Percentiles rank a stretch among this genome's conserved stretches.
phyloP scores from a whole-genome alignment of 1,140 invertebrate species.

The Aradophagus sp. region DNA sequence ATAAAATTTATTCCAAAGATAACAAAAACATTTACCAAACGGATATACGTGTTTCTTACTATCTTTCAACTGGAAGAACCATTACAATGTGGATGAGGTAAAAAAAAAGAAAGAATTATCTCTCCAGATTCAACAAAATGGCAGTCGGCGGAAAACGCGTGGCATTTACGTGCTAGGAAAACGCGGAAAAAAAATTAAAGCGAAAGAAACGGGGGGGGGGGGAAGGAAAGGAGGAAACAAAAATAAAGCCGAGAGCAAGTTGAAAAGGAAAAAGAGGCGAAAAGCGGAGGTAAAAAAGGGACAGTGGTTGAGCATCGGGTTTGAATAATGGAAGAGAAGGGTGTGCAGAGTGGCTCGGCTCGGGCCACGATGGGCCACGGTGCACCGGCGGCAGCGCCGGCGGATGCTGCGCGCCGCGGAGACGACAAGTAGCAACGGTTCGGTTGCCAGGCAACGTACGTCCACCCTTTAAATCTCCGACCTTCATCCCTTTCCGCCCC shows the following conservation, averaged over 20 bases:
- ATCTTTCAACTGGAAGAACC: too few species aligned
- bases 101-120: too few species aligned
- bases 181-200: not conserved
- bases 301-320: conserved; percentile 68
- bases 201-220: not conserved
- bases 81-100: too few species aligned
- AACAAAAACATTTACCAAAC: too few species aligned
- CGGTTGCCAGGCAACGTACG: conserved; percentile 73
- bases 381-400: conserved; percentile 48
- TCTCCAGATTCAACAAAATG: too few species aligned
- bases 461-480: conserved; percentile 73
- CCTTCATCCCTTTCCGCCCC: conserved; percentile 59
- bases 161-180: too few species aligned
- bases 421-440: conserved; percentile 57
- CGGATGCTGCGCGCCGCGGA: conserved; percentile 60
- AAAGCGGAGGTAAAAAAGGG: conserved; percentile 56
- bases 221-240: conserved; percentile 2
- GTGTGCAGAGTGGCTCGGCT: conserved; percentile 48
- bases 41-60: too few species aligned
- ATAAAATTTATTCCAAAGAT: too few species aligned
- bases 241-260: conserved; percentile 8
- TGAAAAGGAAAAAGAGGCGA: conserved; percentile 27
- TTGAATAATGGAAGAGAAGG: conserved; percentile 70
- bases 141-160: too few species aligned
- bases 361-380: conserved; percentile 55